Evolutionary conservation across 2,113 vertebrate genomes (phyloP).

Genomic region (Antigone vipio): DNA sequence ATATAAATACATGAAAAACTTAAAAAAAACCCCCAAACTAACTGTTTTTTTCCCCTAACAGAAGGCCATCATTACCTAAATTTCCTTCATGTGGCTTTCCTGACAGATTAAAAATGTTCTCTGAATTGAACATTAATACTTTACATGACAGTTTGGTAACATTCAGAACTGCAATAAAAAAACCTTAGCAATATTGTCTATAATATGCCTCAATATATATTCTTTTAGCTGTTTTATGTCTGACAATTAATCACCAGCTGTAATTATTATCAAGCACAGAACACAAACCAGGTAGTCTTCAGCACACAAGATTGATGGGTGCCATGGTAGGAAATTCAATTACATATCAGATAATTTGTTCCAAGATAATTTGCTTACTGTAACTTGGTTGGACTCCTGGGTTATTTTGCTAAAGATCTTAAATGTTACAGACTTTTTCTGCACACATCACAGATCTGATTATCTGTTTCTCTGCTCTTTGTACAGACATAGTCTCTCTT

Average conservation of each 20-base stretch:
- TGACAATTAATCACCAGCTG: background rate
- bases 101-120: background rate
- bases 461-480: constrained; percentile 9
- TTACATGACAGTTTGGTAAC: background rate
- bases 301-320: background rate
- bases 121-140: background rate
- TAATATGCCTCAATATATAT: background rate
- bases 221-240: background rate
- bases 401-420: constrained; percentile 12
- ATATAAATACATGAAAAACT: background rate
- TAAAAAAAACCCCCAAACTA: rapidly evolving
- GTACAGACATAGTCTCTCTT: background rate
- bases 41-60: background rate
- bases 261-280: background rate
- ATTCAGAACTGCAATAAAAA: background rate
- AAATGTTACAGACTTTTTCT: background rate
- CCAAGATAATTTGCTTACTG: constrained; percentile 21
- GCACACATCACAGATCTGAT: constrained; percentile 2
- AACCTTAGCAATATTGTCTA: background rate
- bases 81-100: background rate
- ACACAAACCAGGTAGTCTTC: background rate
- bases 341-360: constrained; percentile 15
- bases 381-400: background rate
- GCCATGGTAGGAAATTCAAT: background rate
- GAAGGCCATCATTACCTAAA: background rate